Base-by-base conservation (phyloP, 2,888 invertebrate species). In the Machimus atricapillus region DNA sequence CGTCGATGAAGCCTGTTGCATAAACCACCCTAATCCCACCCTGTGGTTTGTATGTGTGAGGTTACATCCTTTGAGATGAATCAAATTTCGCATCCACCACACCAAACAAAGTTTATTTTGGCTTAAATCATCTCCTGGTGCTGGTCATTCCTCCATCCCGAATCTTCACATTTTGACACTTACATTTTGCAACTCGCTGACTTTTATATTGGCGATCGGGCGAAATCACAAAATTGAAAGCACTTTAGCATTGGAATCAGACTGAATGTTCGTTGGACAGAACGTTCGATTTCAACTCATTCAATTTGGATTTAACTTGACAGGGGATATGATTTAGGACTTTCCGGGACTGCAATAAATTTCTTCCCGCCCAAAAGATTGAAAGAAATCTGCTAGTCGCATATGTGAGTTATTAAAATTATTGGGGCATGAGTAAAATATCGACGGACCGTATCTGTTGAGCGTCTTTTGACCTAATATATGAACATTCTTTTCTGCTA, bases 251-350 rank as follows among this genome's bases (percentile, higher is more conserved):
- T n/a, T 43, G 23, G 43, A 40, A 19, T 78, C 43, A 37, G 78
- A 2, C 12, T 46, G 46, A 78, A 43, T 43, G 23, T 12, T n/a
- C 43, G 46, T 43, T 19, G 12, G 43, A 23, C n/a, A 78, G 40
- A 9, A 78, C 46, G 19, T 78, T 43, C 43, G 37, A 78, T 78
- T 78, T 78, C 46, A 40, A 78, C n/a, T 78, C 46, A 78, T 78
- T 78, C 43, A 78, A 78, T 78, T 78, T 27, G 23, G 43, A 43
- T 34, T 78, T 78, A 78, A 78, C 78, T 78, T 78, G 78, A 78
- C 78, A 78, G 7, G 78, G 78, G 43, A 43, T 78, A 78, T 78
- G 78, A 78, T 43, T 78, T 78, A 78, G 78, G 78, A 78, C 43
- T 40, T 78, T 34, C 78, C 19, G 23, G 37, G 78, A 40, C 37